These are phyloP conservation scores for Thereva unica DNA, from an alignment of 2,888 invertebrate species.

Conservation along the genomic window DNA sequence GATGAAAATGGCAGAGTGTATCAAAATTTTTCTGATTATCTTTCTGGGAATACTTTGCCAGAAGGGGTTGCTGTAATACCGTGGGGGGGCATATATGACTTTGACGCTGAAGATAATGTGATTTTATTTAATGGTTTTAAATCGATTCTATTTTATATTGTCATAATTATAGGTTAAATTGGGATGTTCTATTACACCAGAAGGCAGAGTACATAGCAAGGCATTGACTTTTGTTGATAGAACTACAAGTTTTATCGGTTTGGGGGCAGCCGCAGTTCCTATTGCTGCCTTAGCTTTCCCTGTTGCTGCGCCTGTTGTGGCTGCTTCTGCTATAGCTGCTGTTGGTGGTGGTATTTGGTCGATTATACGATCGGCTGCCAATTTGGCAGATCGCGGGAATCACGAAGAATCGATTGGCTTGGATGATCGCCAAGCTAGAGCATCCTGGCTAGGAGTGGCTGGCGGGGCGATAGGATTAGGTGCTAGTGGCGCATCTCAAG, in stretches of 20 bases:
- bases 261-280: conserved; percentile 46
- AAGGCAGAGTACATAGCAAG: conserved; percentile 37
- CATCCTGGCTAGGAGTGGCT: conserved; percentile 5
- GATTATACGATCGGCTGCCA: not conserved
- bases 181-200: conserved; percentile 49
- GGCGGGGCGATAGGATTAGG: conserved; percentile 11
- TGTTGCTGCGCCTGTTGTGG: not conserved
- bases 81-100: not conserved
- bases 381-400: not conserved
- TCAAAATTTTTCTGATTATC: not conserved
- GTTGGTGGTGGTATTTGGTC: not conserved
- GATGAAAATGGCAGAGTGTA: conserved; percentile 14
- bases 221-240: conserved; percentile 45
- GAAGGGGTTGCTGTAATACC: not conserved
- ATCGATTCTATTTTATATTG: not conserved
- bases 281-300: conserved; percentile 42
- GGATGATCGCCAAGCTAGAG: conserved; percentile 14
- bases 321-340: not conserved
- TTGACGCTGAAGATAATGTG: not conserved
- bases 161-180: conserved; percentile 44
- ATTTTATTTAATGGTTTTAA: not conserved
- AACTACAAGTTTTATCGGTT: conserved; percentile 46
- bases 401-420: conserved; percentile 8
- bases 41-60: not conserved
- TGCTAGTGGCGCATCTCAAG: conserved; percentile 7